Evolutionary conservation across 1,140 invertebrate genomes (phyloP), one percentile per base, ranked within the genome.

Genomic region (Eumaeus atala): DNA sequence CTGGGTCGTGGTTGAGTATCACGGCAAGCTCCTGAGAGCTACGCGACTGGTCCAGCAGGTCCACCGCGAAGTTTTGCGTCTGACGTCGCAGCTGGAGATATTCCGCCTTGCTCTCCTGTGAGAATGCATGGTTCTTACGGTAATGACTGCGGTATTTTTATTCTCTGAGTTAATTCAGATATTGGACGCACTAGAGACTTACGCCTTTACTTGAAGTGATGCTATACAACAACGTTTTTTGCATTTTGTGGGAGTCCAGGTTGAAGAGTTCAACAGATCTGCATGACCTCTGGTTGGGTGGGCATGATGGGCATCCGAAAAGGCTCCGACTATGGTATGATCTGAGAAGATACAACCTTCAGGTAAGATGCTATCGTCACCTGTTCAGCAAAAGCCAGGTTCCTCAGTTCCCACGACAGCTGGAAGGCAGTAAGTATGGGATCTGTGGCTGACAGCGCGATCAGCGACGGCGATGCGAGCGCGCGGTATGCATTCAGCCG

Each of bases 401-500:
- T 92, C 51, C 93, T 85, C 10, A 96, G 80, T 67, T 97, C 95
- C 91, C 93, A 95, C 17, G 94, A 95, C 11, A 96, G 77, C 48
- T 77, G 65, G 53, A 81, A 81, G 7, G 77, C 77, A 6, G 75
- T 95, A 37, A 96, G 87, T 36, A 97, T 90, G 9, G 95, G 96
- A 87, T 97, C 95, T 33, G 89, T 91, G 0, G 94, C 95, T 48
- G 95, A 96, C 3, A 97, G 78, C 0, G 94, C 94, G 60, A 97
- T 96, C 42, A 96, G 90, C 33, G 95, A 96, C 1, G 97, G 96
- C 77, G 95, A 97, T 0, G 96, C 93, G 14, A 99, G 82, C 0
- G 97, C 97, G 61, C 92, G 91, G 83, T 98, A 98, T 56, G 97
- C 95, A 72, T 98, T 97, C 10, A 98, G 93, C 38, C 97, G 90